Base-by-base conservation (phyloP, 2,888 invertebrate genomes). In the Eledone cirrhosa region DNA sequence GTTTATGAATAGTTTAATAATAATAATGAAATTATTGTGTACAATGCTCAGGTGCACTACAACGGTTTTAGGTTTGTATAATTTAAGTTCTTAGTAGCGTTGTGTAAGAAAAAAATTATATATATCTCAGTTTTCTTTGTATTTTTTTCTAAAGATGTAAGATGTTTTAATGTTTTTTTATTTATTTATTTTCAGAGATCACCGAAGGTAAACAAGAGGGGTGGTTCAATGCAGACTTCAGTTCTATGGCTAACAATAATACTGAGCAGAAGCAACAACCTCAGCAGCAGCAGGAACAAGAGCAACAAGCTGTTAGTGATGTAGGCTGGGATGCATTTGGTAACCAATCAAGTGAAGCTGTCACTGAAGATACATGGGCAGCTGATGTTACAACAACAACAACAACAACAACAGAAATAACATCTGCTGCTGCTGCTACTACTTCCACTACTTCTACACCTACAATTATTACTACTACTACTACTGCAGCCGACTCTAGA, bases 251-350 rank as follows among this genome's bases (percentile, higher is more conserved):
- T 72, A 33, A 72, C n/a, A 72, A 33, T 72, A 41, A 29, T 41
- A 29, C 82, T 24, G 78, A 76, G 41, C 1, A 41, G 41, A 5
- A 41, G 41, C 41, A 41, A 41, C 41, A 1, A 41, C 8, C 41
- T 8, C 41, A 41, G 11, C 41, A 41, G 11, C 41, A 41, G 11
- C 41, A 1, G 11, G 8, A 41, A 41, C 41, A 41, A 41, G 8
- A 41, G 41, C 41, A 41, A 41, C 13, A 81, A 80, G 33, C 48
- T 85, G 13, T 80, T 75, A 22, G 79, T 74, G 75, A 80, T 22
- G 79, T 75, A 48, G 78, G 78, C 72, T 85, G 85, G 85, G 82
- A 81, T 79, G 82, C 81, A 78, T 82, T 83, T 75, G 80, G 80
- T 69, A 81, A 72, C 41, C 72, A 72, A 72, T n/a, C 72, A n/a